Percentiles rank a stretch among this genome's conserved stretches.
Evolutionary conservation across 2,797 vertebrate species (phyloP).

Genomic region (Sarcoramphus papa): DNA sequence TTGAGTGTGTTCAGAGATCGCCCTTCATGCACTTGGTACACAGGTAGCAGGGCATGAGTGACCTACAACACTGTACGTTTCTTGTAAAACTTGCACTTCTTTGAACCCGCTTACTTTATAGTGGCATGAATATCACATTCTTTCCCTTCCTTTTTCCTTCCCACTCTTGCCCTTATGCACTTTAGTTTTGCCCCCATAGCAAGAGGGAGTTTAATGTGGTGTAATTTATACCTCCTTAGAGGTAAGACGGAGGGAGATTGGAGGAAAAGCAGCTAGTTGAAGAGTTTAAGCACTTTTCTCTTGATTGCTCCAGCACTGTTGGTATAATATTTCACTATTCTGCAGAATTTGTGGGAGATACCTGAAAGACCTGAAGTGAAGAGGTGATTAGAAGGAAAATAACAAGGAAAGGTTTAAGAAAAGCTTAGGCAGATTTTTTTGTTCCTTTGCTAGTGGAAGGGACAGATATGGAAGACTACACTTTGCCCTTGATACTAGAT

Average conservation of each 20-base stretch:
- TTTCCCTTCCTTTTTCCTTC: neutral
- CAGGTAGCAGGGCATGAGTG: neutral
- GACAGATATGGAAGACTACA: neutral
- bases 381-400: neutral
- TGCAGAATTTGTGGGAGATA: neutral
- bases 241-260: neutral
- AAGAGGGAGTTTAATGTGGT: neutral
- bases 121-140: rapidly evolving
- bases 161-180: neutral
- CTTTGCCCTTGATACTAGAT: neutral
- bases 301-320: neutral
- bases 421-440: neutral
- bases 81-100: neutral
- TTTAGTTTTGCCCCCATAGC: neutral
- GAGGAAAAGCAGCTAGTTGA: neutral
- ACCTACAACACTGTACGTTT: neutral
- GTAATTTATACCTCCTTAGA: neutral
- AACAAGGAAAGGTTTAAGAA: neutral
- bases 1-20: neutral
- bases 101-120: neutral
- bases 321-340: neutral
- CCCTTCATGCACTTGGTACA: neutral
- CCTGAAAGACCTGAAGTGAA: neutral
- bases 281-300: neutral
- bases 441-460: neutral